Conservation (phyloP, 2,888 invertebrate genomes). For the Synergus umbraculus region DNA sequence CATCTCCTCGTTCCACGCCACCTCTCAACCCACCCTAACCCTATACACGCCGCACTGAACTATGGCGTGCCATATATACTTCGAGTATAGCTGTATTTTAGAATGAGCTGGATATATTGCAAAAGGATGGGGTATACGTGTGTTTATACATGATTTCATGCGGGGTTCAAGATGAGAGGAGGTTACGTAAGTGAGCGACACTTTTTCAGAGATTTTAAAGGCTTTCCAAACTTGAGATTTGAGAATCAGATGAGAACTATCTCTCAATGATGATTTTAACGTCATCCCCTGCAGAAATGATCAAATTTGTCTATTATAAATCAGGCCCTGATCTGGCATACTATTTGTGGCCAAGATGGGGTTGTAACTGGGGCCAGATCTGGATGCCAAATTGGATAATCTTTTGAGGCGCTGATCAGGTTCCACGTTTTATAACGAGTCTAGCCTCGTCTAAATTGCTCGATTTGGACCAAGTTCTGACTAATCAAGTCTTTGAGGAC, state of each 20-base stretch:
- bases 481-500: too few species aligned
- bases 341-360: too few species aligned
- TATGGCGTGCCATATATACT: constrained; percentile 58
- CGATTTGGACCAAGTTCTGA: too few species aligned
- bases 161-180: not conserved
- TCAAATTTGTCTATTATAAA: too few species aligned
- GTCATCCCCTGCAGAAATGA: too few species aligned
- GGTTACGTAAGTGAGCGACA: not conserved
- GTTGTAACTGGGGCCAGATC: too few species aligned
- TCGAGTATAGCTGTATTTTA: constrained; percentile 61
- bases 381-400: too few species aligned
- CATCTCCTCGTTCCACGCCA: constrained; percentile 41
- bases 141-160: constrained; percentile 3
- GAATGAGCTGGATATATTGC: constrained; percentile 70
- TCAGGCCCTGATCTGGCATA: too few species aligned
- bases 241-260: not conserved
- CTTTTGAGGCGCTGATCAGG: too few species aligned
- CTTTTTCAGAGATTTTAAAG: not conserved
- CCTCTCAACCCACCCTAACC: constrained; percentile 33
- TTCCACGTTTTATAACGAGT: too few species aligned
- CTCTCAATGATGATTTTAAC: too few species aligned
- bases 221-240: not conserved
- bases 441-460: too few species aligned
- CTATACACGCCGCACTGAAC: constrained; percentile 62
- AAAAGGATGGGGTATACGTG: constrained; percentile 54